Conservation (phyloP, 2,888 invertebrate genomes). For the Microdon myrmicae region DNA sequence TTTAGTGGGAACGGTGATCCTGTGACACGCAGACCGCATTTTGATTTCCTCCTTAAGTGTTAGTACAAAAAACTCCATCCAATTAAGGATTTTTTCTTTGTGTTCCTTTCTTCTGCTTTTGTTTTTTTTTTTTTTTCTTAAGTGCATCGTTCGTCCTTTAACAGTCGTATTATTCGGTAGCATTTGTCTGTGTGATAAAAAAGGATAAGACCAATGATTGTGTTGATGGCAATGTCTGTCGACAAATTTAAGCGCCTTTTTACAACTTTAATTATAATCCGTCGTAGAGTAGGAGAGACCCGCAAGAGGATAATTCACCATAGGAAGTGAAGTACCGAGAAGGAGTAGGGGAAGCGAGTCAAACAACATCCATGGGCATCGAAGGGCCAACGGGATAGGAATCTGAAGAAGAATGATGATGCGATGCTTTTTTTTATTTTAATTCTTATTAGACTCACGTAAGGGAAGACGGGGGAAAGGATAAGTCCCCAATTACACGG, state of each 20-base stretch:
- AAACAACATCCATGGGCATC: too few relatives aligned
- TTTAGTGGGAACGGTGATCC: constrained; percentile 28
- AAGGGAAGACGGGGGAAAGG: constrained; percentile 15
- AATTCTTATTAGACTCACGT: constrained; percentile 10
- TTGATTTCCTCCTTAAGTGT: constrained; percentile 17
- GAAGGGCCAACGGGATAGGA: too few relatives aligned
- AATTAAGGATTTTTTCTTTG: constrained; percentile 27
- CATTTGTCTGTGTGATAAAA: constrained; percentile 8
- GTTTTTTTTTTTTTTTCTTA: constrained; percentile 7
- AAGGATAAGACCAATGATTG: constrained; percentile 23
- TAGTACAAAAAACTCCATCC: constrained; percentile 20
- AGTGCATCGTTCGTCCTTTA: constrained; percentile 19
- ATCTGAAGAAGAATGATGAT: too few relatives aligned
- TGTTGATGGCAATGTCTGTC: constrained; percentile 39
- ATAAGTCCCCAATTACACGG: constrained; percentile 52
- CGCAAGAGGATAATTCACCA: constrained; percentile 1
- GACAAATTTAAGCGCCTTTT: constrained; percentile 53
- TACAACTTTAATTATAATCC: constrained; percentile 54
- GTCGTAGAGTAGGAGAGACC: not conserved
- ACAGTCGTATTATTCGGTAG: constrained; percentile 5
- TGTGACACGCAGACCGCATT: constrained; percentile 31
- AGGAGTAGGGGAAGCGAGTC: not conserved
- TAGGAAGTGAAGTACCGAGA: constrained; percentile 10
- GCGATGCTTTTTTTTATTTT: constrained; percentile 18
- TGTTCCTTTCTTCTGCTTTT: constrained; percentile 4